Conservation (phyloP, 2,113 vertebrate species). For the Cettia cetti region DNA sequence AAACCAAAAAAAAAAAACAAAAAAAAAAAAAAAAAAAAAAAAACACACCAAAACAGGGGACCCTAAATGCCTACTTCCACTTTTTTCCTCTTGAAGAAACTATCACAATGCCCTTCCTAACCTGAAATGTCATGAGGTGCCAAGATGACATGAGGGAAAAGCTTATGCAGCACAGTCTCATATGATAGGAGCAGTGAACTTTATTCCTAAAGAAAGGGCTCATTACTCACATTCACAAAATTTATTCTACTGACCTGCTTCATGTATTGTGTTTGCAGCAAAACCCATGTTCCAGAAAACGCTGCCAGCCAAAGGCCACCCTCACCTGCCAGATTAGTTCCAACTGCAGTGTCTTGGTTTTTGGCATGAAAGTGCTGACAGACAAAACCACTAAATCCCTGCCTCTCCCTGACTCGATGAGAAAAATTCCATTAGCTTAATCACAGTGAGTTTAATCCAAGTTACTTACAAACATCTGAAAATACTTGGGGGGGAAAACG, state of each 20-base stretch:
- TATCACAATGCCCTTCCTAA: accelerated
- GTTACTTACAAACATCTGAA: background rate
- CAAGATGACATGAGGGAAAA: background rate
- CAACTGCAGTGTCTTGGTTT: background rate
- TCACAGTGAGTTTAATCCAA: background rate
- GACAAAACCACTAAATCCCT: background rate
- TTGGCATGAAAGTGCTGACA: background rate
- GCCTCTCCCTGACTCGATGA: background rate
- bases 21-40: too few species aligned
- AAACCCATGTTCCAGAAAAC: background rate
- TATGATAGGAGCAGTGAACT: accelerated
- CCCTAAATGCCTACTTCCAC: background rate
- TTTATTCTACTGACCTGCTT: background rate
- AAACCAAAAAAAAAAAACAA: background rate
- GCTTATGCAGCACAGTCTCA: background rate
- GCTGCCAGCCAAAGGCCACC: background rate
- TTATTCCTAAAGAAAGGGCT: background rate
- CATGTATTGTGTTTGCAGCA: background rate
- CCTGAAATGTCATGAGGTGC: background rate
- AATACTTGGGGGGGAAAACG: background rate
- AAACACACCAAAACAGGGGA: background rate
- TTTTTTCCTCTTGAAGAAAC: background rate
- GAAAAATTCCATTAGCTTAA: background rate
- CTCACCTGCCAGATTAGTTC: background rate
- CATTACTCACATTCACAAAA: background rate